Conservation (phyloP, 2,113 vertebrate species). For the Lynx canadensis region DNA sequence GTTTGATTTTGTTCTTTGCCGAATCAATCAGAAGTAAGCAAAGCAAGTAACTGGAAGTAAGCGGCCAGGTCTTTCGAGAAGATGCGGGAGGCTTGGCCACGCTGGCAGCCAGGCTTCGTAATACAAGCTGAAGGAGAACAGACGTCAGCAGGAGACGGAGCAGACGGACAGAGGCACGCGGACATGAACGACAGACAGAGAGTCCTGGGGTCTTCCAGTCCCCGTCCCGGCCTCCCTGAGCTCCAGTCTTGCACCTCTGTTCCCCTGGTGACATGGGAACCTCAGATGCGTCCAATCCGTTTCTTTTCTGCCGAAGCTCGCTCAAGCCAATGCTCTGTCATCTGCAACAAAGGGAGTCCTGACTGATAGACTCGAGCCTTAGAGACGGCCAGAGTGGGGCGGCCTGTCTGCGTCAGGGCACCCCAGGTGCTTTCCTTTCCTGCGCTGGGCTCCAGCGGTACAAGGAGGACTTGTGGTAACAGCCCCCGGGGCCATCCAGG, state of each 20-base stretch:
- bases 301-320: background rate
- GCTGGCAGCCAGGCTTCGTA: no score
- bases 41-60: background rate
- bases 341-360: background rate
- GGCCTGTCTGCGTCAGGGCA: background rate
- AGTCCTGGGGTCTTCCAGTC: background rate
- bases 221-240: background rate
- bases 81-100: background rate
- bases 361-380: background rate
- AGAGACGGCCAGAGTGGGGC: background rate
- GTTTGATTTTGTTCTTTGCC: background rate
- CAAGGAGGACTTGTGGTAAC: background rate
- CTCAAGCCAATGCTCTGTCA: background rate
- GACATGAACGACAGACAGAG: background rate
- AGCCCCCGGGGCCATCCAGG: background rate
- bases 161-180: background rate
- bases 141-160: background rate
- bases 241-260: background rate
- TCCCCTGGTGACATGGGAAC: background rate
- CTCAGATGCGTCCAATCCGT: background rate
- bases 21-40: background rate
- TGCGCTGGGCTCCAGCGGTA: background rate
- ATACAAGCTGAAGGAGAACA: background rate
- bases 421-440: background rate
- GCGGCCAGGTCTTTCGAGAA: background rate